Evolutionary conservation across 2,888 invertebrate species (phyloP).

Genomic region (Apotomis betuletana): DNA sequence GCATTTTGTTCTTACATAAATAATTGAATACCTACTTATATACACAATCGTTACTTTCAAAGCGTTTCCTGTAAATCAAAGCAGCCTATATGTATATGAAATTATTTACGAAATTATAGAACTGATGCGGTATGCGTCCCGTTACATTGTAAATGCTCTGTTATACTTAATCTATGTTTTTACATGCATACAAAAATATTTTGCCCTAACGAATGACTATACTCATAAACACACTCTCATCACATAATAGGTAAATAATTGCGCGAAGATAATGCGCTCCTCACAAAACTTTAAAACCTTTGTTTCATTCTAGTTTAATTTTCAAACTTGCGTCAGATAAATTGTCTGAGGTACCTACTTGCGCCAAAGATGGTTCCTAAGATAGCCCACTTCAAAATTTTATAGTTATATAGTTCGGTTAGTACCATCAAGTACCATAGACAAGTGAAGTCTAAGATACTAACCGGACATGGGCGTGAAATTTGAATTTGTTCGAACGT

Average conservation of each 20-base stretch:
- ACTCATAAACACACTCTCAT: slow-evolving; percentile 61
- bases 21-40: slow-evolving; percentile 65
- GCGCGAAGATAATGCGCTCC: slow-evolving; percentile 26
- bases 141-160: slow-evolving; percentile 70
- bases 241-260: slow-evolving; percentile 47
- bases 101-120: slow-evolving; percentile 57
- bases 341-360: no score
- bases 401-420: no score
- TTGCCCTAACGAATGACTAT: slow-evolving; percentile 74
- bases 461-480: no score
- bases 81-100: slow-evolving; percentile 67
- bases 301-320: not conserved
- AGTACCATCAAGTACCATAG: no score
- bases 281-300: not conserved
- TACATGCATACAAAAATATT: slow-evolving; percentile 78
- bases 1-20: slow-evolving; percentile 72
- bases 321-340: no score
- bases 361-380: no score
- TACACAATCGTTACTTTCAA: slow-evolving; percentile 69
- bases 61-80: slow-evolving; percentile 77
- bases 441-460: no score
- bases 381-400: no score
- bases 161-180: slow-evolving; percentile 69
- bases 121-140: slow-evolving; percentile 29
- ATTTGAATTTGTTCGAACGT: no score